Conservation (phyloP, 2,888 invertebrate species). For the Clanis bilineata region DNA sequence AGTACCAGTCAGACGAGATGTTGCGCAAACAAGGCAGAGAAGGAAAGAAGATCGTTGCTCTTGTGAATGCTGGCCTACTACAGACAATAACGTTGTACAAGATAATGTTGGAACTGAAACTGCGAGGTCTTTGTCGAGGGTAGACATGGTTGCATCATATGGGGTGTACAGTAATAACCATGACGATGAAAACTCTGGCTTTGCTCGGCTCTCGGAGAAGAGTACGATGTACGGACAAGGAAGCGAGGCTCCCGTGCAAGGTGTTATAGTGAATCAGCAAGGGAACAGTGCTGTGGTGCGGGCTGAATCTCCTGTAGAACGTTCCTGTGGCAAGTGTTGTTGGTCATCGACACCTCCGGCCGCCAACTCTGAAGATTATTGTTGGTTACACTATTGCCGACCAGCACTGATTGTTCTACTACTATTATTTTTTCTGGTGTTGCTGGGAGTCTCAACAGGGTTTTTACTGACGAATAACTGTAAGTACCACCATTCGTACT, state of each 20-base stretch:
- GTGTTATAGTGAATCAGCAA: conserved; percentile 79
- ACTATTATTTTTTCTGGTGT: conserved; percentile 78
- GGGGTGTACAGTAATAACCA: conserved; percentile 78
- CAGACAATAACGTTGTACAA: conserved; percentile 67
- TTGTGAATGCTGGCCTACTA: conserved; percentile 79
- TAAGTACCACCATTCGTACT: conserved; percentile 55
- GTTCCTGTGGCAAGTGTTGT: conserved; percentile 66
- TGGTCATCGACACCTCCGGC: conserved; percentile 60
- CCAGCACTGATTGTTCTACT: conserved; percentile 79
- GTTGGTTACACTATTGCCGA: conserved; percentile 80
- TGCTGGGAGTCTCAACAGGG: conserved; percentile 81
- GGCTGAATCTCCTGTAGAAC: conserved; percentile 47
- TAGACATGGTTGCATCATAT: conserved; percentile 79
- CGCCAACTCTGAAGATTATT: conserved; percentile 74
- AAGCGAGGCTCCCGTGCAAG: conserved; percentile 73
- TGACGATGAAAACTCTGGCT: conserved; percentile 76
- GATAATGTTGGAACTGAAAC: conserved; percentile 65
- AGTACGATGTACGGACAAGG: conserved; percentile 66
- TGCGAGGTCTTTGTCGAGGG: conserved; percentile 72
- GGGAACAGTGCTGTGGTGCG: conserved; percentile 77
- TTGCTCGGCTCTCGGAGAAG: conserved; percentile 70
- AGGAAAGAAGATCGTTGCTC: conserved; percentile 77
- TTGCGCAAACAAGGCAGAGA: conserved; percentile 63
- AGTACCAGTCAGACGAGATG: conserved; percentile 60
- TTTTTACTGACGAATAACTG: conserved; percentile 83